A percentile compares a stretch with the other conserved stretches of the same genome.
phyloP scores from a whole-genome alignment of 2,888 invertebrate species.

The Chloroclystis v-ata region DNA sequence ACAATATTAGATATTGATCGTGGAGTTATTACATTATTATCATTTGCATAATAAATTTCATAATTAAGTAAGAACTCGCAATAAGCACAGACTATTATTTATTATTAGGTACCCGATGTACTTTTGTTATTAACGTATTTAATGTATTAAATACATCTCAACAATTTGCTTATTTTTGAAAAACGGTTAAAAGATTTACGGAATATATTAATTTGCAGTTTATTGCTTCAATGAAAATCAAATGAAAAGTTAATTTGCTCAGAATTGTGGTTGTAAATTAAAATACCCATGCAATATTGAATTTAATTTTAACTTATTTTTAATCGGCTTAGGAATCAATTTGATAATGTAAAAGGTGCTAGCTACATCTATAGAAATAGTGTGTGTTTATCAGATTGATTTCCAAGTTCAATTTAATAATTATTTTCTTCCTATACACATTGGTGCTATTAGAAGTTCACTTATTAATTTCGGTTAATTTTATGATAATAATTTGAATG shows the following conservation, averaged over 20 bases:
- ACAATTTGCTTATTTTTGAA: too few species aligned
- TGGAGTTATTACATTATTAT: neutral
- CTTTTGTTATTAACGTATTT: too few species aligned
- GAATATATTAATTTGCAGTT: too few species aligned
- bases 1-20: neutral
- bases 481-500: constrained; percentile 16
- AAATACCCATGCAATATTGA: constrained; percentile 30
- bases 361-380: neutral
- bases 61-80: too few species aligned
- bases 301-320: constrained; percentile 28
- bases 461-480: constrained; percentile 39
- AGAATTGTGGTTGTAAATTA: constrained; percentile 62
- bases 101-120: too few species aligned
- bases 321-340: constrained; percentile 1
- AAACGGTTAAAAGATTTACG: too few species aligned
- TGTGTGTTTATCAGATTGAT: constrained; percentile 1
- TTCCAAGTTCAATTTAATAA: constrained; percentile 7
- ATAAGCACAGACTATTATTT: too few species aligned
- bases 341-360: neutral
- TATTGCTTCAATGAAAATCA: constrained; percentile 32
- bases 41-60: constrained; percentile 8
- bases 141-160: too few species aligned
- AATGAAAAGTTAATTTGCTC: constrained; percentile 57
- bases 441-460: constrained; percentile 68
- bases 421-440: constrained; percentile 43